Percentiles rank a stretch among this genome's conserved stretches.
phyloP scores from a whole-genome alignment of 2,797 vertebrate genomes.

The Neosilurus mollespiculum region DNA sequence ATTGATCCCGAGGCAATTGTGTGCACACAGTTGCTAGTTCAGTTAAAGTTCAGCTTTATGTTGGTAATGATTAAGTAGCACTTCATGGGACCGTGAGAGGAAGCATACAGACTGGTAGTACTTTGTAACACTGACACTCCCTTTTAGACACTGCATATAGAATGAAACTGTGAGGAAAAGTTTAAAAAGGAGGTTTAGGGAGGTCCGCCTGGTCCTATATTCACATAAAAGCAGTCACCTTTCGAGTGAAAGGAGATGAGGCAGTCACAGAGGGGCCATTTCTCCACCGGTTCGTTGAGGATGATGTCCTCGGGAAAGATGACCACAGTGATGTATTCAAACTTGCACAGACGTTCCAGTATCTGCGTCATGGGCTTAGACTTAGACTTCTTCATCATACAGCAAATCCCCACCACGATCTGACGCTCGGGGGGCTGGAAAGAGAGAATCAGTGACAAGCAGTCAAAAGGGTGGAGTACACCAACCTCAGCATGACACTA shows the following conservation, averaged over 20 bases:
- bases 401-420: constrained; percentile 96
- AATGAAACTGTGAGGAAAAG: background rate
- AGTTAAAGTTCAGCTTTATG: background rate
- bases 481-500: constrained; percentile 6
- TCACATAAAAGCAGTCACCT: constrained; percentile 71
- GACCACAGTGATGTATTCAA: constrained; percentile 96
- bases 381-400: constrained; percentile 99
- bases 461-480: background rate
- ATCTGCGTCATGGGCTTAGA: constrained; percentile 99
- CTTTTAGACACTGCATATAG: background rate
- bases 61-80: background rate
- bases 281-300: constrained; percentile 93
- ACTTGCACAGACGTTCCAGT: constrained; percentile 94
- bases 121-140: background rate
- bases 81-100: background rate
- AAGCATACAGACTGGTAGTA: background rate
- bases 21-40: no score
- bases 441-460: background rate
- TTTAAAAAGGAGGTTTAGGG: background rate
- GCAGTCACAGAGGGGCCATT: constrained; percentile 96
- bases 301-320: constrained; percentile 97
- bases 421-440: constrained; percentile 90
- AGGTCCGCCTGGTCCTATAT: background rate
- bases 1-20: no score
- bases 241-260: constrained; percentile 99